Evolutionary conservation across 2,113 vertebrate genomes (phyloP).

Genomic region (Synodontis membranacea): DNA sequence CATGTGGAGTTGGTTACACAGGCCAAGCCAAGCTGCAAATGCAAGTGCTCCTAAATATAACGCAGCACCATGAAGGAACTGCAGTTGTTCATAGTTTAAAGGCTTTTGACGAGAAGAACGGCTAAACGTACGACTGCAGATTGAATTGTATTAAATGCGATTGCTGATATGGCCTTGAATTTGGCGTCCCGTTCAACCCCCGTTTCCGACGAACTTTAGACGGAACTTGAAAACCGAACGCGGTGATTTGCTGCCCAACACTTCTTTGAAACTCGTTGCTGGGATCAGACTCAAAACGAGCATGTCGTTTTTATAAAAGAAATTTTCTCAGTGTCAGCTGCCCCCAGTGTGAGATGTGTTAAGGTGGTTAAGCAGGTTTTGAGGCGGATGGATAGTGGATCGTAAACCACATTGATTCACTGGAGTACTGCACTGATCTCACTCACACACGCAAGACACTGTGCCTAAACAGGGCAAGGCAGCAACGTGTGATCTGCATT

Average conservation of each 20-base stretch:
- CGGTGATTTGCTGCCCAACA: too few species aligned
- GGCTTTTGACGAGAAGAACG: not conserved
- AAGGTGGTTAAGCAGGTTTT: conserved; percentile 21
- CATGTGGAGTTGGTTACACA: not conserved
- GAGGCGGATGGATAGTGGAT: conserved; percentile 3
- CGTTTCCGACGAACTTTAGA: too few species aligned
- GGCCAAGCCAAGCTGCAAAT: not conserved
- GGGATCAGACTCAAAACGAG: too few species aligned
- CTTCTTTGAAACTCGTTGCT: too few species aligned
- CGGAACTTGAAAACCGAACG: too few species aligned
- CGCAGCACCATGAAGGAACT: not conserved
- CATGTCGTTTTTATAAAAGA: too few species aligned
- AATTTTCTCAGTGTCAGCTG: too few species aligned
- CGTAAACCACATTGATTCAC: not conserved
- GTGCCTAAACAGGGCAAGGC: not conserved
- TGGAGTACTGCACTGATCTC: not conserved
- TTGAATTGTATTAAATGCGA: not conserved
- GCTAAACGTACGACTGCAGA: not conserved
- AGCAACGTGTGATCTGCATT: conserved; percentile 23
- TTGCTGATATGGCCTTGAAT: not conserved
- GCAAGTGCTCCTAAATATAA: not conserved
- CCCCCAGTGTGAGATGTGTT: not conserved
- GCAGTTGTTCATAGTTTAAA: not conserved
- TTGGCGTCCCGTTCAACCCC: too few species aligned
- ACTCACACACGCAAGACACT: not conserved